phyloP scores from a whole-genome alignment of 2,797 vertebrate genomes.

The Crenichthys baileyi region DNA sequence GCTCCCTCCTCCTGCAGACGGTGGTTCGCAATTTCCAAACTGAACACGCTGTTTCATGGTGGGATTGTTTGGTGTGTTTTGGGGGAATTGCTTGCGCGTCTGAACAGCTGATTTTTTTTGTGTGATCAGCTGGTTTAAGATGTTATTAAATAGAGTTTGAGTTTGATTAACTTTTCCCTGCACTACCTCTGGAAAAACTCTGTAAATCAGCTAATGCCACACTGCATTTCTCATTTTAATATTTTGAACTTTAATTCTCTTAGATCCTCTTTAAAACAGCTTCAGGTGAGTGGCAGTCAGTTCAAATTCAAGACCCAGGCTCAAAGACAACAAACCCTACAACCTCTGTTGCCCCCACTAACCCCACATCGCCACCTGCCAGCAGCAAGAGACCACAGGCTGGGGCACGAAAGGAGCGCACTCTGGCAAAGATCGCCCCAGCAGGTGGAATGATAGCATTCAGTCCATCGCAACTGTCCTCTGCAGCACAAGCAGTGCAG shows the following conservation, averaged over 20 bases:
- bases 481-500: constrained; percentile 90
- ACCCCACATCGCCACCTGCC: constrained; percentile 37
- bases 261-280: constrained; percentile 91
- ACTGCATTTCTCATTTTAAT: background rate
- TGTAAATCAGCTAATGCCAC: background rate
- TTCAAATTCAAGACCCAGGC: constrained; percentile 88
- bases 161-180: too few relatives aligned
- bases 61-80: too few relatives aligned
- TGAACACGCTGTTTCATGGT: too few relatives aligned
- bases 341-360: constrained; percentile 66
- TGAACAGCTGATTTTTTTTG: too few relatives aligned
- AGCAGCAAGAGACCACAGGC: constrained; percentile 64
- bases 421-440: constrained; percentile 93
- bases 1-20: too few relatives aligned
- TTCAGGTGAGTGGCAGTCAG: constrained; percentile 89
- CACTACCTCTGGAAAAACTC: background rate
- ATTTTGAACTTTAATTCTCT: background rate
- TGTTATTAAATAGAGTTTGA: too few relatives aligned
- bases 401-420: constrained; percentile 88
- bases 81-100: too few relatives aligned
- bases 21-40: too few relatives aligned
- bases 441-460: constrained; percentile 90
- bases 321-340: constrained; percentile 74
- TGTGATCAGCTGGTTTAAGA: too few relatives aligned
- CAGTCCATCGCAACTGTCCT: constrained; percentile 87